phyloP scores from a whole-genome alignment of 1,140 invertebrate species.

The Cephus cinctus region DNA sequence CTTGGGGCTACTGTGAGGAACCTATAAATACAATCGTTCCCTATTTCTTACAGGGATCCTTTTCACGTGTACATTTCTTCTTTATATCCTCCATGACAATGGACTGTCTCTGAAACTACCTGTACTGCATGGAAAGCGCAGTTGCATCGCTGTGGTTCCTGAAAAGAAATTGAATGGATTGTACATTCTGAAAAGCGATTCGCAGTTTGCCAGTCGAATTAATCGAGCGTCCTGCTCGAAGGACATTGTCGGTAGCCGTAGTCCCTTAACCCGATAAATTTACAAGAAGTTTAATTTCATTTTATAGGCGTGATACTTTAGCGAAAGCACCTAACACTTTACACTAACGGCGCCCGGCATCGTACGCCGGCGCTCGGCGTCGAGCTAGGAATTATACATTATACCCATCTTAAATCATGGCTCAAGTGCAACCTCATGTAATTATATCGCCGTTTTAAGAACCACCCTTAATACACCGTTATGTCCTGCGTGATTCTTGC shows the following conservation, averaged over 20 bases:
- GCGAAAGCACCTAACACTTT: constrained; percentile 28
- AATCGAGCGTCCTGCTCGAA: neutral
- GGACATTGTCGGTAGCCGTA: neutral
- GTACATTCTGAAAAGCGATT: too few relatives aligned
- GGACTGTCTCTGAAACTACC: too few relatives aligned
- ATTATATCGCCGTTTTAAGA: constrained; percentile 8
- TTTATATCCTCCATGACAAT: too few relatives aligned
- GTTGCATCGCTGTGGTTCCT: neutral
- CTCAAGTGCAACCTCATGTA: constrained; percentile 5
- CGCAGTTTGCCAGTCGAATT: neutral
- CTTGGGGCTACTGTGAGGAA: neutral
- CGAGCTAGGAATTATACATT: constrained; percentile 5
- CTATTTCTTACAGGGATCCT: too few relatives aligned
- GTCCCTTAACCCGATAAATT: constrained; percentile 34
- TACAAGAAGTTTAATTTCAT: constrained; percentile 44
- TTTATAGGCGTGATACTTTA: constrained; percentile 47
- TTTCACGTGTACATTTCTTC: too few relatives aligned
- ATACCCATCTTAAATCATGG: constrained; percentile 7
- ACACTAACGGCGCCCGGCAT: constrained; percentile 40
- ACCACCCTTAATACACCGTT: neutral
- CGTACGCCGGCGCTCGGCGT: neutral
- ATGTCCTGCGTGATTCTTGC: constrained; percentile 1
- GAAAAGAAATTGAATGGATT: neutral
- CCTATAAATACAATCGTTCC: too few relatives aligned
- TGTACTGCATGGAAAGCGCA: neutral